These are phyloP conservation scores for Xanthorhoe spadicearia DNA, from an alignment of 2,888 invertebrate genomes.

Conservation along the genomic window DNA sequence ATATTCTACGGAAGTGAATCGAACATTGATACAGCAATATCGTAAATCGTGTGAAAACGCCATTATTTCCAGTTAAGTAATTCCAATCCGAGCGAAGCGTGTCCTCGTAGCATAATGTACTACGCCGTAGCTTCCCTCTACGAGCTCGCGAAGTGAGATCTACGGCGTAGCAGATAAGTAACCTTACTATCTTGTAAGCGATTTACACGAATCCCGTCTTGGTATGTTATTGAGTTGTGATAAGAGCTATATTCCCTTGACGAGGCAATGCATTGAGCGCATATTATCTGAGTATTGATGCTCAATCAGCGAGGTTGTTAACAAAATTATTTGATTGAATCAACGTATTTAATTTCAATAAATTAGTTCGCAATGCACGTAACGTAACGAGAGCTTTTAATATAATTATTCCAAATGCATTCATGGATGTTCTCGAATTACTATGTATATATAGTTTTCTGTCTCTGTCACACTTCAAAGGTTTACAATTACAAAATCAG, in stretches of 20 bases:
- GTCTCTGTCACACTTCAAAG: no score
- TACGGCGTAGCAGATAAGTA: slow-evolving; percentile 20
- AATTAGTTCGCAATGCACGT: background rate
- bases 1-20: background rate
- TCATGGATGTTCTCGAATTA: background rate
- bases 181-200: slow-evolving; percentile 8
- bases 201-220: slow-evolving; percentile 4
- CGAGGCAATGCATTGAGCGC: background rate
- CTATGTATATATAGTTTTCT: no score
- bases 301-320: background rate
- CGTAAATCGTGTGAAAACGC: slow-evolving; percentile 2
- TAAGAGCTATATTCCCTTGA: background rate
- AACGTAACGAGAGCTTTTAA: background rate
- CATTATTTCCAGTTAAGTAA: slow-evolving; percentile 5
- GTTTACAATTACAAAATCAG: no score
- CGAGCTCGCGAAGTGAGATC: slow-evolving; percentile 12
- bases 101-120: slow-evolving; percentile 14
- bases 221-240: background rate
- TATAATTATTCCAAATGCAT: background rate
- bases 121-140: slow-evolving; percentile 25
- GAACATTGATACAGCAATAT: background rate
- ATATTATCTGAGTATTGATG: background rate
- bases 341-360: background rate
- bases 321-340: background rate
- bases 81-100: slow-evolving; percentile 3